Conservation (phyloP, 1,140 invertebrate species). For the Penaeus indicus region DNA sequence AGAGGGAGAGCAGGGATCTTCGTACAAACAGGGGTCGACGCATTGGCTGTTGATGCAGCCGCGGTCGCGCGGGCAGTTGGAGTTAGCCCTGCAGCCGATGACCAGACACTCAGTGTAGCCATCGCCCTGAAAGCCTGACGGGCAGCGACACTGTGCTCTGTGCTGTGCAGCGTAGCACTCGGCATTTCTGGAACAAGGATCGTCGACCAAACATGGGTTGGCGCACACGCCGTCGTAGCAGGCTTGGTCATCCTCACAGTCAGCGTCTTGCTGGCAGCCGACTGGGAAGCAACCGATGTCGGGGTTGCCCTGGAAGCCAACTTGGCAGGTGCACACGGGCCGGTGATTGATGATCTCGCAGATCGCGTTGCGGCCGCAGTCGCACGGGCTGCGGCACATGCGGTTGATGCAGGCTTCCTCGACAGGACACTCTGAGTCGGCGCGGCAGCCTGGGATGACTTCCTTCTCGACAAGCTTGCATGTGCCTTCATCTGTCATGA, state of each 20-base stretch:
- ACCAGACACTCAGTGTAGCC: constrained; percentile 80
- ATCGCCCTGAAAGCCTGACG: constrained; percentile 85
- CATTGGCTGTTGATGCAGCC: constrained; percentile 89
- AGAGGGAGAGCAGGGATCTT: constrained; percentile 81
- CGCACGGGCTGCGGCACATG: constrained; percentile 87
- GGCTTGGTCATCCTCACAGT: constrained; percentile 82
- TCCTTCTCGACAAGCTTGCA: constrained; percentile 80
- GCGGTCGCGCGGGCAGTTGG: constrained; percentile 87
- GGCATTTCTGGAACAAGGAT: constrained; percentile 85
- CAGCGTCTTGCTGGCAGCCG: constrained; percentile 83
- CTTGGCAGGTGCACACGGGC: constrained; percentile 86
- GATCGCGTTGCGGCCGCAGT: constrained; percentile 86
- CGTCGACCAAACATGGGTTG: constrained; percentile 83
- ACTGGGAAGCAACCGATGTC: constrained; percentile 82
- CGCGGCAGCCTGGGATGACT: constrained; percentile 80
- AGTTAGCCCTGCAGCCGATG: constrained; percentile 89
- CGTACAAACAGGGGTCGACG: constrained; percentile 83
- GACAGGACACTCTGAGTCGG: constrained; percentile 82
- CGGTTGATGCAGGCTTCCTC: constrained; percentile 87
- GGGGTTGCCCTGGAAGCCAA: constrained; percentile 88
- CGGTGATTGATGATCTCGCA: constrained; percentile 87
- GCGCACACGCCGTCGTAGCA: constrained; percentile 88
- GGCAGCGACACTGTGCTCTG: constrained; percentile 83
- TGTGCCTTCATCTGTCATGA: constrained; percentile 80
- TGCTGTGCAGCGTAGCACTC: constrained; percentile 85